Evolutionary conservation across 2,888 invertebrate species (phyloP).

Genomic region (Erebia ligea): DNA sequence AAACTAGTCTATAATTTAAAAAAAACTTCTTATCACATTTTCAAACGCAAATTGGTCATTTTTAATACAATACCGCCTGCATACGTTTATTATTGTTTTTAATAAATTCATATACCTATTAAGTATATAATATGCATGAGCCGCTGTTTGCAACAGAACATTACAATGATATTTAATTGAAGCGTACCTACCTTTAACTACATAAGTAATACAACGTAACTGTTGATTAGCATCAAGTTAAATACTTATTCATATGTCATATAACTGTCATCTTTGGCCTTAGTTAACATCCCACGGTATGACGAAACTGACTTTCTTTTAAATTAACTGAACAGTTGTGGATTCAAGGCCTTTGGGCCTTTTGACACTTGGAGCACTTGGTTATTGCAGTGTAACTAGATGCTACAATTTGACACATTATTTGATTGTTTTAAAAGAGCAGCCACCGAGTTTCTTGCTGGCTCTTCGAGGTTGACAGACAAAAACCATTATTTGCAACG

Average conservation of each 20-base stretch:
- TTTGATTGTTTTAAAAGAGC: too few relatives aligned
- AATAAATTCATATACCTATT: slow-evolving; percentile 15
- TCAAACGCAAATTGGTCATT: neutral
- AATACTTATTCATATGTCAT: slow-evolving; percentile 55
- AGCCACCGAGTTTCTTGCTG: too few relatives aligned
- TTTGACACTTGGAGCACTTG: slow-evolving; percentile 54
- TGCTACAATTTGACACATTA: slow-evolving; percentile 57
- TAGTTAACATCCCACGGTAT: slow-evolving; percentile 70
- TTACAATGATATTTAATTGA: slow-evolving; percentile 44
- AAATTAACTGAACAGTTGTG: slow-evolving; percentile 5
- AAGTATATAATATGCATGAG: neutral
- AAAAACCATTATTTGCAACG: too few relatives aligned
- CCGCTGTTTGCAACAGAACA: slow-evolving; percentile 19
- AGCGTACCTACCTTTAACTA: slow-evolving; percentile 44
- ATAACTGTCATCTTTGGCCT: slow-evolving; percentile 72
- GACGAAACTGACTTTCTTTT: slow-evolving; percentile 33
- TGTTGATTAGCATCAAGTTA: slow-evolving; percentile 57
- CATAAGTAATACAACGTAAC: slow-evolving; percentile 36
- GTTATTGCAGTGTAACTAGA: slow-evolving; percentile 52
- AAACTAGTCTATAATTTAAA: neutral
- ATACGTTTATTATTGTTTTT: neutral
- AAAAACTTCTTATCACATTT: neutral
- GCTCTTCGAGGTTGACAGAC: too few relatives aligned
- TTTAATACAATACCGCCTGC: too few relatives aligned
- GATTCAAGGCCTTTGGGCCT: slow-evolving; percentile 9